phyloP scores from a whole-genome alignment of 1,140 invertebrate species.

The Littorina saxatilis region DNA sequence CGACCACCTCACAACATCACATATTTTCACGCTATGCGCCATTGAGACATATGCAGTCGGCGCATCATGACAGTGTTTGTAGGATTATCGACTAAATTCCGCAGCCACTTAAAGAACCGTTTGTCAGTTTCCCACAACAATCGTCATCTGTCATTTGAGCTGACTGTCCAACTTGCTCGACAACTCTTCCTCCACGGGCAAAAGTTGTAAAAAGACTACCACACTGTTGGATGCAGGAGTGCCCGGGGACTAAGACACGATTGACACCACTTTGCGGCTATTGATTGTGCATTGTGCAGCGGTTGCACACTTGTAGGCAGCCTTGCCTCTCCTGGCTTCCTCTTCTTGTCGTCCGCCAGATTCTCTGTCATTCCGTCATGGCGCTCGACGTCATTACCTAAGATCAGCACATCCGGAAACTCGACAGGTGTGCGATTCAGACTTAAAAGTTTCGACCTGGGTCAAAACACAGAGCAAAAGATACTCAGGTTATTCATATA shows the following conservation, averaged over 20 bases:
- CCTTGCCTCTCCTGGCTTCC: slow-evolving; percentile 19
- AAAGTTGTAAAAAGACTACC: not conserved
- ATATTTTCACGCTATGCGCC: not conserved
- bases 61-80: not conserved
- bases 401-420: not conserved
- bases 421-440: slow-evolving; percentile 10
- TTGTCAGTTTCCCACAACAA: slow-evolving; percentile 33
- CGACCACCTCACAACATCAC: not conserved
- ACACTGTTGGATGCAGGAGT: slow-evolving; percentile 13
- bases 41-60: not conserved
- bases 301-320: slow-evolving; percentile 28
- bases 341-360: slow-evolving; percentile 33
- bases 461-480: no score
- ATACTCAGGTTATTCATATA: no score
- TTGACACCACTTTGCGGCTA: not conserved
- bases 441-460: no score
- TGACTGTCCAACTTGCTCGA: slow-evolving; percentile 31
- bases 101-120: not conserved
- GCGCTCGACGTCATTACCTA: slow-evolving; percentile 39
- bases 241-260: not conserved
- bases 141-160: slow-evolving; percentile 34
- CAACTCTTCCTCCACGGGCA: slow-evolving; percentile 6
- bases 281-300: not conserved
- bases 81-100: slow-evolving; percentile 12
- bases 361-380: slow-evolving; percentile 35